Evolutionary conservation across 2,888 invertebrate genomes (phyloP).

Genomic region (Diogma glabrata): DNA sequence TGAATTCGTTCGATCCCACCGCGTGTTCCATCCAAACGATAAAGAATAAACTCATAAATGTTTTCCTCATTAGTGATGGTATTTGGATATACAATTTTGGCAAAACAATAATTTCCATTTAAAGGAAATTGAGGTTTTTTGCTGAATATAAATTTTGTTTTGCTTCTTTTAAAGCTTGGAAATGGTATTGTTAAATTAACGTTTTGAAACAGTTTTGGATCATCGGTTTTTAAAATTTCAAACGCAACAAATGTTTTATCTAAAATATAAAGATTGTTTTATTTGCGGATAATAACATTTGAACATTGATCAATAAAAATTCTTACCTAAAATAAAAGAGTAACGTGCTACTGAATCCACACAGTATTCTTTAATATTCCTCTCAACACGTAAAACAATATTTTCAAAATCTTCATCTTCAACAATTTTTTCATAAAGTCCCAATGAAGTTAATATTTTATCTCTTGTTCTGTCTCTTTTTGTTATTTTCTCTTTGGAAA

Average conservation of each 20-base stretch:
- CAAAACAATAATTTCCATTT: not conserved
- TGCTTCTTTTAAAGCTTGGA: not conserved
- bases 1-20: not conserved
- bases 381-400: not conserved
- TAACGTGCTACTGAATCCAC: not conserved
- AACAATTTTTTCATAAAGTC: not conserved
- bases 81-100: conserved; percentile 1
- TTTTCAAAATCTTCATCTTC: not conserved
- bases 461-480: not conserved
- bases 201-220: not conserved
- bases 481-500: not conserved
- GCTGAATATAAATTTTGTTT: not conserved
- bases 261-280: not conserved
- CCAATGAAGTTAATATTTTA: not conserved
- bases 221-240: not conserved
- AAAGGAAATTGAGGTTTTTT: not conserved
- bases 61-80: not conserved
- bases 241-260: not conserved
- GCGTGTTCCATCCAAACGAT: too few species aligned
- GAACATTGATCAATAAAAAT: not conserved
- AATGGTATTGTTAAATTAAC: not conserved
- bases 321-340: not conserved
- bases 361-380: not conserved
- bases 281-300: not conserved
- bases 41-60: not conserved